Conservation (phyloP, 2,888 invertebrate species). For the Cephus runcator region DNA sequence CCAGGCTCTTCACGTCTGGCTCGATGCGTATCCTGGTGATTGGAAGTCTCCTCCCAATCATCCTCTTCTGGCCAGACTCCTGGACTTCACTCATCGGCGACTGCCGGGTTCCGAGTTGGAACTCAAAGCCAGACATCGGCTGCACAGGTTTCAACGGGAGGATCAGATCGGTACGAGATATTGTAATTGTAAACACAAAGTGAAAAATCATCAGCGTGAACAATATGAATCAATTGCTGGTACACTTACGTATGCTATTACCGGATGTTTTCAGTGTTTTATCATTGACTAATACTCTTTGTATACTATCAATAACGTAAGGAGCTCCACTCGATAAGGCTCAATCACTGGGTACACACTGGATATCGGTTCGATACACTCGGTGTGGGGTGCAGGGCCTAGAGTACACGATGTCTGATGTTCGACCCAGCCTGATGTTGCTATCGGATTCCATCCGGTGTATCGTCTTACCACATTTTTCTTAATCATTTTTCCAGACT, state of each 20-base stretch:
- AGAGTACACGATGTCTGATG: not conserved
- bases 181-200: not conserved
- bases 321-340: not conserved
- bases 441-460: not conserved
- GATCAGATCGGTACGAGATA: constrained; percentile 57
- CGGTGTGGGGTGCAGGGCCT: not conserved
- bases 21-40: constrained; percentile 97
- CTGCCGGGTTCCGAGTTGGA: constrained; percentile 88
- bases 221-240: not conserved
- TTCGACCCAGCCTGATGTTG: not conserved
- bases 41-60: constrained; percentile 82
- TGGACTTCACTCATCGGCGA: constrained; percentile 86
- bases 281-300: constrained; percentile 25
- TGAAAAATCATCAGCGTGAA: not conserved
- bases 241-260: not conserved
- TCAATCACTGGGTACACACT: not conserved
- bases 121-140: constrained; percentile 77
- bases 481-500: constrained; percentile 49
- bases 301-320: constrained; percentile 8
- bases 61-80: constrained; percentile 81
- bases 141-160: constrained; percentile 78
- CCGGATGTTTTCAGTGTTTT: constrained; percentile 28
- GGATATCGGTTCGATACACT: not conserved
- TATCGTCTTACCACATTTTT: not conserved
- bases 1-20: constrained; percentile 94